Conservation (phyloP, 2,113 vertebrate genomes). For the Pseudonaja textilis region DNA sequence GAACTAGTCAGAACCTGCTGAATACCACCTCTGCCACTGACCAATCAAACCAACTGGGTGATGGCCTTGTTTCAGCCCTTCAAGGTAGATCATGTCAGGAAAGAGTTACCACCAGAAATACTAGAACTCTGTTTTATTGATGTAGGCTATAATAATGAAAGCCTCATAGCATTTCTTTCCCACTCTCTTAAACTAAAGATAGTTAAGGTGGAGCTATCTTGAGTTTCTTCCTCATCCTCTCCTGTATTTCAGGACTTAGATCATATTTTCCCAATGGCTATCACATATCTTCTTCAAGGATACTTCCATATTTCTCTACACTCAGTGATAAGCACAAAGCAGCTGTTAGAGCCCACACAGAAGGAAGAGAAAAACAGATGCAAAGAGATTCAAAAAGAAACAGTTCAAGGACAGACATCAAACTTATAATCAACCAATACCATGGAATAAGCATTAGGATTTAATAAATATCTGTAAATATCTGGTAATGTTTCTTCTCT, state of each 20-base stretch:
- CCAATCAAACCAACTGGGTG: conserved; percentile 84
- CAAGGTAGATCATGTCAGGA: background rate
- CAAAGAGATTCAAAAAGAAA: background rate
- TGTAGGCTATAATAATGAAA: background rate
- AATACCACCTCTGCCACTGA: conserved; percentile 41
- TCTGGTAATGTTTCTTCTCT: background rate
- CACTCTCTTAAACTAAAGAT: background rate
- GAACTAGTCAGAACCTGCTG: too few species aligned
- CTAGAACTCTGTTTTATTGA: background rate
- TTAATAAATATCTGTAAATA: background rate
- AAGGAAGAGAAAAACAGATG: background rate
- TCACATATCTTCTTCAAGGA: background rate
- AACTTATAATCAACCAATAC: background rate
- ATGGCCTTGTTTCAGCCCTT: conserved; percentile 44
- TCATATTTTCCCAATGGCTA: background rate
- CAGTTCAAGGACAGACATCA: background rate
- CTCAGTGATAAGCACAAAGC: conserved; percentile 75
- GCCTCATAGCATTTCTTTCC: background rate
- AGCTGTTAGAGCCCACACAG: conserved; percentile 72
- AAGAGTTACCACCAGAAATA: background rate
- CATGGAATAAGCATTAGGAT: background rate
- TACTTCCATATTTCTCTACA: background rate
- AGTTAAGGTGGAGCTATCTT: background rate
- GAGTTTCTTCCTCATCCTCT: background rate
- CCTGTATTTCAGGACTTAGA: background rate